Base-by-base conservation (phyloP, 2,888 invertebrate genomes). In the Orgyia antiqua region DNA sequence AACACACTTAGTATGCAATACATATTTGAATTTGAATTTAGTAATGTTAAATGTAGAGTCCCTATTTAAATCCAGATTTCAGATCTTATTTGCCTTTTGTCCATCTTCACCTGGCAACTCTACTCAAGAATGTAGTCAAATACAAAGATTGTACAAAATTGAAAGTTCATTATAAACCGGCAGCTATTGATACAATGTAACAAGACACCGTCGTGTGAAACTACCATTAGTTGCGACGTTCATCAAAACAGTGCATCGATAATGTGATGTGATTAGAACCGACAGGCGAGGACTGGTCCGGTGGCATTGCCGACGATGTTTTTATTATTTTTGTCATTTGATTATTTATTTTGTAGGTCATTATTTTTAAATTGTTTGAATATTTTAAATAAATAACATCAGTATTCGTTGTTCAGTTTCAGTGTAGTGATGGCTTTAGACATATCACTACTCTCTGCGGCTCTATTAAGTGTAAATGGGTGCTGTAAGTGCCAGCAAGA, bases 161-260 rank as follows among this genome's bases (percentile, higher is more conserved):
- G 27, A 15, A 17, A 11, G 10, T 21, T 28, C 31, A 21, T 33
- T 33, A 24, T 31, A 30, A 11, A 17, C 31, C 25, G 6, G 38
- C 36, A 13, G 36, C 27, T 44, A 50, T 36, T 39, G 39, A 50
- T 36, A 36, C 45, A 42, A 45, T 65, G 80, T 73, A 78, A 82
- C 42, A 17, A 26, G 56, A 80, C 58, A 76, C 71, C 61, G 39
- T 58, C 55, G 56, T 62, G 58, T 68, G 66, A 57, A 23, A 64
- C 70, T 71, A 71, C 67, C 68, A 68, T 71, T 60, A 58, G 52
- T 62, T 62, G 62, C 69, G 71, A 73, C 73, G 58, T 53, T 65
- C 68, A 65, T 71, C 73, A 74, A 56, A 76, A 72, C 69, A 73
- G 53, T 53, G 59, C 55, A 48, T 60, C 58, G 50, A 51, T 63